Percentiles rank a stretch among this genome's conserved stretches.
Conservation (phyloP, 2,797 vertebrate genomes). For the Zenarchopterus dispar region DNA sequence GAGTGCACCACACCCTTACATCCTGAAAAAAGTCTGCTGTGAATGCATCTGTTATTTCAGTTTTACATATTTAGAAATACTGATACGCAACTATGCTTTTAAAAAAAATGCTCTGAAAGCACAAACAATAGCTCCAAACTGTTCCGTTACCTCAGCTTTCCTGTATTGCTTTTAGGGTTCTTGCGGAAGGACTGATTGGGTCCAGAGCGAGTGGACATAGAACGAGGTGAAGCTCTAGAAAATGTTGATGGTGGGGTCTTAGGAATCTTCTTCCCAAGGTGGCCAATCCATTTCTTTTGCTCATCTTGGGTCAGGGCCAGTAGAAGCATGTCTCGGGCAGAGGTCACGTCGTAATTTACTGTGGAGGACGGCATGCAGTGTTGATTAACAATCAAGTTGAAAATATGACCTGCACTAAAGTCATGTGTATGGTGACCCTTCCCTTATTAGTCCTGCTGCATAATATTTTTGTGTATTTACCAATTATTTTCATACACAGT, state of each 20-base stretch:
- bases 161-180: conserved; percentile 92
- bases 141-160: conserved; percentile 91
- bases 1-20: conserved; percentile 47
- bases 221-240: conserved; percentile 93
- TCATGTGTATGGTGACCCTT: too few relatives aligned
- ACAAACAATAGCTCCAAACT: neutral
- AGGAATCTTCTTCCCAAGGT: conserved; percentile 98
- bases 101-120: neutral
- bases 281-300: conserved; percentile 99
- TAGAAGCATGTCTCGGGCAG: conserved; percentile 96
- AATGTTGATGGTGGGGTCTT: conserved; percentile 95
- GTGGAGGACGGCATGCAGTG: neutral
- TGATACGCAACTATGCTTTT: neutral
- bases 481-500: too few relatives aligned
- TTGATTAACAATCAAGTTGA: conserved; percentile 6
- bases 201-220: conserved; percentile 92
- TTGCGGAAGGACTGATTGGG: conserved; percentile 97
- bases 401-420: neutral
- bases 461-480: too few relatives aligned
- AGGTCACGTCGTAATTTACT: conserved; percentile 99
- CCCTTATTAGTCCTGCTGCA: too few relatives aligned
- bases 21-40: conserved; percentile 36
- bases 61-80: conserved; percentile 9
- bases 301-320: conserved; percentile 96
- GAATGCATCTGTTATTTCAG: conserved; percentile 13